Evolutionary conservation across 1,140 invertebrate species (phyloP), one percentile per base, ranked within the genome.

Genomic region (Pomacea maculata): DNA sequence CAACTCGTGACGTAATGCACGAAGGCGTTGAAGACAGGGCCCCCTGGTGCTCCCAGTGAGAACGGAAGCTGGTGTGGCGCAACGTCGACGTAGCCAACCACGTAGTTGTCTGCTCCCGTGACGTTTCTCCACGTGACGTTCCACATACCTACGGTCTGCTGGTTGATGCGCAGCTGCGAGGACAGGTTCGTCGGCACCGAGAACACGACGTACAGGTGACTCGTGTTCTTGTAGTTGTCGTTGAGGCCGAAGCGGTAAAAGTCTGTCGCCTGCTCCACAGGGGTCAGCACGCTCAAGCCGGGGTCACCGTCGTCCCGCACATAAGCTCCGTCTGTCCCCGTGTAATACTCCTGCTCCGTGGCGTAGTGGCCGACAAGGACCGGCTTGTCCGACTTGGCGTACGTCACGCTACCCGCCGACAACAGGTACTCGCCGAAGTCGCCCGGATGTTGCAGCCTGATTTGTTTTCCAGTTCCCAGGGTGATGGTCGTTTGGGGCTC

Each of bases 1-100:
- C 75, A 77, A 1, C 17, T 17, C 3, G 7, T 21, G 29, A 34
- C 75, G 75, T 77, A 67, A 45, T 77, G 63, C 25, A 77, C 75
- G 34, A 67, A 64, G 0, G 64, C 75, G 64, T 77, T 77, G 25
- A 77, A 65, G 25, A 10, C 25, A 0, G 75, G 75, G 10, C 75
- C 75, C 8, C 75, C 75, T 0, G 9, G n/a, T 17, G 21, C 25
- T 19, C 75, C 75, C 12, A 77, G 63, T 19, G 63, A 67, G 34
- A 63, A 77, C 63, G 75, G 75, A n/a, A 73, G 9, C n/a, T 73
- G 52, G 10, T 12, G 12, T 29, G 12, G 10, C 55, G 0, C n/a
- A 25, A 80, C 19, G n/a, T 6, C 54, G 54, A 80, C 71, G 11
- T 63, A 45, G 63, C 78, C 78, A 52, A 74, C 78, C 55, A 80